These are phyloP conservation scores for Epistrophe eligans DNA, from an alignment of 2,888 invertebrate species.

Conservation along the genomic window DNA sequence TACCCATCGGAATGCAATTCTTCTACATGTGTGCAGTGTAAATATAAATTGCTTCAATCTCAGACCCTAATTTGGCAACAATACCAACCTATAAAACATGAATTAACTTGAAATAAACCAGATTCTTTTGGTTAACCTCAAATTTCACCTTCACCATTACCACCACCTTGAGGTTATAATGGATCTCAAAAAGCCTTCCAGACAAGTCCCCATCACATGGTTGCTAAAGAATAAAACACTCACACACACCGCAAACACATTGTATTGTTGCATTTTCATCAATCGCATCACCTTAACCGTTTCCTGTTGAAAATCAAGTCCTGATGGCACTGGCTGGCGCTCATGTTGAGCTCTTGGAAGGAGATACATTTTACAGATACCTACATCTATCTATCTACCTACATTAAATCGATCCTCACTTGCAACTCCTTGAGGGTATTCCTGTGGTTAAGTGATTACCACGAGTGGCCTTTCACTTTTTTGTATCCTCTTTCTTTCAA, in stretches of 20 bases:
- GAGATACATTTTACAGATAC: slow-evolving; percentile 28
- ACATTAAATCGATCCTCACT: slow-evolving; percentile 52
- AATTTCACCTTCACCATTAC: slow-evolving; percentile 60
- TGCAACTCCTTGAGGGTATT: slow-evolving; percentile 62
- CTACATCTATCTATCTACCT: not conserved
- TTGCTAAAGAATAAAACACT: not conserved
- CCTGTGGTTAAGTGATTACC: slow-evolving; percentile 72
- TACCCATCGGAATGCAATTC: slow-evolving; percentile 45
- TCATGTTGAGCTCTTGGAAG: slow-evolving; percentile 2
- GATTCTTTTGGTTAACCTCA: slow-evolving; percentile 59
- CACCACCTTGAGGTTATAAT: slow-evolving; percentile 46
- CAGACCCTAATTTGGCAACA: slow-evolving; percentile 35
- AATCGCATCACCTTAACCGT: slow-evolving; percentile 50
- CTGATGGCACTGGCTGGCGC: not conserved
- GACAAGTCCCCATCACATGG: slow-evolving; percentile 27
- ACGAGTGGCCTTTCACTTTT: slow-evolving; percentile 73
- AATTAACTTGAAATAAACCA: slow-evolving; percentile 43
- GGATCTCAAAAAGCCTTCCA: slow-evolving; percentile 16
- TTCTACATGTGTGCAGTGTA: not conserved
- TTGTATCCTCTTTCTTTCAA: slow-evolving; percentile 51
- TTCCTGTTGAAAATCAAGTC: slow-evolving; percentile 68
- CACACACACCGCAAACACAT: slow-evolving; percentile 24
- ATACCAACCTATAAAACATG: not conserved
- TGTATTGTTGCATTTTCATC: slow-evolving; percentile 41
- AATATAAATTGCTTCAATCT: slow-evolving; percentile 41